Evolutionary conservation across 2,113 vertebrate genomes (phyloP).

Genomic region (Melozone crissalis): DNA sequence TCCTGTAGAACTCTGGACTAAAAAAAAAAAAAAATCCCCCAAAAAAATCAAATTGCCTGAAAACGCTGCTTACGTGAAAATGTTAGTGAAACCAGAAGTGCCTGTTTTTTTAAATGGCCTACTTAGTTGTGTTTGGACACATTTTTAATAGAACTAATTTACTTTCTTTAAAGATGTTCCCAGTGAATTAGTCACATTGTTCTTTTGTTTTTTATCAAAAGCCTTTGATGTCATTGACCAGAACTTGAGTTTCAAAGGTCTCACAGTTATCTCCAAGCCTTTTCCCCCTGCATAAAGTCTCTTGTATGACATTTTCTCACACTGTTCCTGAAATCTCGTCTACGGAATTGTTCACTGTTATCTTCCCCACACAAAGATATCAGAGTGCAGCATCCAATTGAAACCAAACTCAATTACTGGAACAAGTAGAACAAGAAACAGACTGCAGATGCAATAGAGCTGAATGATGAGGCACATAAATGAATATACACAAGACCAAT

Average conservation of each 20-base stretch:
- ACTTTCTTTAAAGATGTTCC: background rate
- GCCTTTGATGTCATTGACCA: background rate
- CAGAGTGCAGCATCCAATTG: background rate
- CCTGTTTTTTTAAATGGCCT: background rate
- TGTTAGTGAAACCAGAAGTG: background rate
- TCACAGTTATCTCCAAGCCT: background rate
- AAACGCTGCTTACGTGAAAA: background rate
- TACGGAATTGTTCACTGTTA: background rate
- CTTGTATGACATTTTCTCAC: background rate
- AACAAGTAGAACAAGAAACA: background rate
- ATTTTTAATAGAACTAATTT: background rate
- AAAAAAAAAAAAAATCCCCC: background rate
- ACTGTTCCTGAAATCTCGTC: background rate
- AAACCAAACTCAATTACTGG: background rate
- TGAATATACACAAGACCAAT: background rate
- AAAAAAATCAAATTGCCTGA: background rate
- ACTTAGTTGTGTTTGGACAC: background rate
- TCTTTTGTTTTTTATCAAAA: background rate
- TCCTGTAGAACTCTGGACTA: background rate
- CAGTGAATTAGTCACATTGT: background rate
- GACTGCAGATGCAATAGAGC: background rate
- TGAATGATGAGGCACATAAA: background rate
- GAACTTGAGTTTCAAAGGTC: background rate
- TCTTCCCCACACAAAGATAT: background rate
- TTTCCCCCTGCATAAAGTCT: background rate